Evolutionary conservation across 2,797 vertebrate genomes (phyloP).

Genomic region (Rhinoraja longicauda): DNA sequence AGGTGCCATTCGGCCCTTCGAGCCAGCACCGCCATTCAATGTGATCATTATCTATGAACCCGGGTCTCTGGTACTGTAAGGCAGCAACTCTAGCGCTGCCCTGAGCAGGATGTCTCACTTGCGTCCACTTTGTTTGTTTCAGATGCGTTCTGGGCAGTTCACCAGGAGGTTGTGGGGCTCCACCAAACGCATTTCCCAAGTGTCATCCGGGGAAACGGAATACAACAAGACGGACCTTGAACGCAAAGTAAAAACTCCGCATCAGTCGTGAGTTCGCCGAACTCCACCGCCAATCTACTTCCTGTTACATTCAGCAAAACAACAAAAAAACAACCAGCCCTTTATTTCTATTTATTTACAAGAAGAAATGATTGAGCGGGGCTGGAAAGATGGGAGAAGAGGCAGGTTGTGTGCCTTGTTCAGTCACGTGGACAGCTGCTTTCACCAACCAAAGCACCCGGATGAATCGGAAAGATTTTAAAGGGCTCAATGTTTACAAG

Average conservation of each 20-base stretch:
- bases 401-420: neutral
- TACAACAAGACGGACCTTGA: constrained; percentile 56
- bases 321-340: neutral
- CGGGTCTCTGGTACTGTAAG: too few relatives aligned
- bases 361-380: neutral
- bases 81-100: too few relatives aligned
- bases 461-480: neutral
- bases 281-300: neutral
- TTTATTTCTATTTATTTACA: constrained; percentile 27
- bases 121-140: constrained; percentile 38
- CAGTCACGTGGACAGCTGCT: neutral
- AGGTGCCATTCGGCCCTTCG: too few relatives aligned
- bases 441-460: constrained; percentile 1
- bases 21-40: too few relatives aligned
- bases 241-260: neutral
- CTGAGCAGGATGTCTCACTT: too few relatives aligned
- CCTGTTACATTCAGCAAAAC: constrained; percentile 3
- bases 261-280: neutral
- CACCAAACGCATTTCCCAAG: constrained; percentile 80
- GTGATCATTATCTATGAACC: too few relatives aligned
- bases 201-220: constrained; percentile 85
- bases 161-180: constrained; percentile 79
- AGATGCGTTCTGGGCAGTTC: constrained; percentile 82
- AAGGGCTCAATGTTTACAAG: neutral
- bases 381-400: neutral